Conservation (phyloP, 2,797 vertebrate genomes). For the Falco peregrinus region DNA sequence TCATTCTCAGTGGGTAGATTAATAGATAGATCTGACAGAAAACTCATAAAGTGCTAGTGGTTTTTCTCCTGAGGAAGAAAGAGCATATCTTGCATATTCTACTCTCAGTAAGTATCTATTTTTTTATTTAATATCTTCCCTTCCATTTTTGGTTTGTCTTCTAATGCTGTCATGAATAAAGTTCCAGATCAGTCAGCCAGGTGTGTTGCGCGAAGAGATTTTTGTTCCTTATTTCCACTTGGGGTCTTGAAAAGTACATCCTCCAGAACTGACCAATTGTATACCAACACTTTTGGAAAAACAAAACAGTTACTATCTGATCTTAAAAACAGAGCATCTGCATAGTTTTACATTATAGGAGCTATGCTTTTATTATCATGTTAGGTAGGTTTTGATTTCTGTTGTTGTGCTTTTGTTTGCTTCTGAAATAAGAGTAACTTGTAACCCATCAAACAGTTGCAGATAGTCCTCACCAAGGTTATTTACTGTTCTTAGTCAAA, state of each 20-base stretch:
- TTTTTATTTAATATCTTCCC: not conserved
- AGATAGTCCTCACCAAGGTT: not conserved
- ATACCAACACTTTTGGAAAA: not conserved
- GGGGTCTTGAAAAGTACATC: not conserved
- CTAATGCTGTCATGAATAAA: not conserved
- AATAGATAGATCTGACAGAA: too few species aligned
- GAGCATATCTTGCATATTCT: not conserved
- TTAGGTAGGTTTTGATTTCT: not conserved
- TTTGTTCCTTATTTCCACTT: not conserved
- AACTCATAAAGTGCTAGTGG: not conserved
- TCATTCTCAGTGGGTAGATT: not conserved
- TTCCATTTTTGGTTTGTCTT: not conserved
- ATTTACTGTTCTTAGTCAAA: not conserved
- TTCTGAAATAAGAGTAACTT: not conserved
- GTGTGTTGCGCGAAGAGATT: not conserved
- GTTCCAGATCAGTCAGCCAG: not conserved
- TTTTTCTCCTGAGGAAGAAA: not conserved
- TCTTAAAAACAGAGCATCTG: not conserved
- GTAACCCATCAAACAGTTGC: not conserved
- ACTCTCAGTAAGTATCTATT: not conserved
- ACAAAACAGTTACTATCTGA: not conserved
- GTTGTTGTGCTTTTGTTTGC: not conserved
- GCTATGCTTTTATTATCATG: not conserved
- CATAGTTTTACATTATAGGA: not conserved
- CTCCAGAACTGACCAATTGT: not conserved